Evolutionary conservation across 2,888 invertebrate species (phyloP).

Genomic region (Tolmerus cingulatus): DNA sequence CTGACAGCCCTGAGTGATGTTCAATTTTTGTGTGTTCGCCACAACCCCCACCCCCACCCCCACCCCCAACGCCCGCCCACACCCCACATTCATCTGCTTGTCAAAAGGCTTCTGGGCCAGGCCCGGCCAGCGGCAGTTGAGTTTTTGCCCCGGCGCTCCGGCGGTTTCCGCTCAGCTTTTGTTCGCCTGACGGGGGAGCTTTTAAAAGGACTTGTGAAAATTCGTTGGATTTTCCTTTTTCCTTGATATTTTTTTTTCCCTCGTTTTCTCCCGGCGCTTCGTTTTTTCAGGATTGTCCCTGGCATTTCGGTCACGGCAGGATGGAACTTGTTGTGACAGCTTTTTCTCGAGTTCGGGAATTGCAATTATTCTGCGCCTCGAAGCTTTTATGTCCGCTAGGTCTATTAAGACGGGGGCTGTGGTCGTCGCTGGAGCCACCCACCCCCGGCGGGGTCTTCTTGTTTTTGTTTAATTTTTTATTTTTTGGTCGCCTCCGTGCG

Average conservation of each 20-base stretch:
- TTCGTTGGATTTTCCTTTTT: background rate
- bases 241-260: background rate
- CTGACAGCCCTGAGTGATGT: conserved; percentile 49
- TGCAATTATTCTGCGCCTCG: conserved; percentile 22
- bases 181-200: conserved; percentile 4
- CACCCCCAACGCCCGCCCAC: too few relatives aligned
- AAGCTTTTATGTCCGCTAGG: background rate
- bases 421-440: background rate
- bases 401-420: background rate
- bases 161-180: conserved; percentile 34
- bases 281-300: background rate
- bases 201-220: conserved; percentile 32
- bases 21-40: conserved; percentile 44
- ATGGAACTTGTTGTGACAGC: conserved; percentile 34
- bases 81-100: conserved; percentile 31
- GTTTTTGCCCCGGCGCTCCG: conserved; percentile 13
- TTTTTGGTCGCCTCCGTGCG: background rate
- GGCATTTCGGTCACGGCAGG: conserved; percentile 1
- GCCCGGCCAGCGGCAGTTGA: background rate
- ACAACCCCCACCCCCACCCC: background rate
- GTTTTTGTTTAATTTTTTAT: background rate
- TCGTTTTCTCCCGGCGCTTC: background rate
- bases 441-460: background rate
- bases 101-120: conserved; percentile 16
- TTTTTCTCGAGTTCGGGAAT: conserved; percentile 14